Conservation (phyloP, 2,797 vertebrate species). For the Delichon dasypus region DNA sequence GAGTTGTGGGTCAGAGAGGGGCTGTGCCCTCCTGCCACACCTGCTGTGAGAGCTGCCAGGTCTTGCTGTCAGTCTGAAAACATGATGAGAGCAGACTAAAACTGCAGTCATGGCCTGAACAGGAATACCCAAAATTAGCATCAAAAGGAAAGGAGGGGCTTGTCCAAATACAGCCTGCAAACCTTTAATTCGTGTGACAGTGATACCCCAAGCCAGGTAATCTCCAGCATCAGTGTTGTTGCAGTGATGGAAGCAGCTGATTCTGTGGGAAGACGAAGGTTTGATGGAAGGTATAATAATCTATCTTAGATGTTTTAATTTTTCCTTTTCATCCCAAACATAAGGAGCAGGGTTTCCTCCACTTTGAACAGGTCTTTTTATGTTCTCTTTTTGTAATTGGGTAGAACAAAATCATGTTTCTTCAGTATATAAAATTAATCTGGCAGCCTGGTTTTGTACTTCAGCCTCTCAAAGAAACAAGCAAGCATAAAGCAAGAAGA, state of each 20-base stretch:
- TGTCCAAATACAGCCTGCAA: neutral
- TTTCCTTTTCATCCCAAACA: neutral
- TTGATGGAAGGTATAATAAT: conserved; percentile 1
- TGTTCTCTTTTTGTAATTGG: neutral
- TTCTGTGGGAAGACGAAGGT: neutral
- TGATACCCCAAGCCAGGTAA: neutral
- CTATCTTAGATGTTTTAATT: conserved; percentile 37
- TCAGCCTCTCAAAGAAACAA: neutral
- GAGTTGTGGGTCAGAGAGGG: neutral
- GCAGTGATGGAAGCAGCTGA: neutral
- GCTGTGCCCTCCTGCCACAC: neutral
- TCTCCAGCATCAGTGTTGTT: neutral
- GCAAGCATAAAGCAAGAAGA: conserved; percentile 25
- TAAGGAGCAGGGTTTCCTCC: conserved; percentile 4
- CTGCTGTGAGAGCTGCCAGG: neutral
- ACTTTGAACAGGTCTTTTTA: neutral
- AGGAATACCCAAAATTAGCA: neutral
- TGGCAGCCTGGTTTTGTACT: neutral
- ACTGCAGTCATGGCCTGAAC: neutral
- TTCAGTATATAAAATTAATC: conserved; percentile 9
- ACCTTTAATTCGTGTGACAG: neutral
- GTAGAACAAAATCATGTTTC: conserved; percentile 22
- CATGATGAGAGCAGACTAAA: neutral
- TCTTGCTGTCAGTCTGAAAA: neutral
- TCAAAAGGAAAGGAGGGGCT: neutral